Percentiles rank a stretch among this genome's conserved stretches.
Conservation (phyloP, 2,888 invertebrate genomes). For the Campoletis raptor region DNA sequence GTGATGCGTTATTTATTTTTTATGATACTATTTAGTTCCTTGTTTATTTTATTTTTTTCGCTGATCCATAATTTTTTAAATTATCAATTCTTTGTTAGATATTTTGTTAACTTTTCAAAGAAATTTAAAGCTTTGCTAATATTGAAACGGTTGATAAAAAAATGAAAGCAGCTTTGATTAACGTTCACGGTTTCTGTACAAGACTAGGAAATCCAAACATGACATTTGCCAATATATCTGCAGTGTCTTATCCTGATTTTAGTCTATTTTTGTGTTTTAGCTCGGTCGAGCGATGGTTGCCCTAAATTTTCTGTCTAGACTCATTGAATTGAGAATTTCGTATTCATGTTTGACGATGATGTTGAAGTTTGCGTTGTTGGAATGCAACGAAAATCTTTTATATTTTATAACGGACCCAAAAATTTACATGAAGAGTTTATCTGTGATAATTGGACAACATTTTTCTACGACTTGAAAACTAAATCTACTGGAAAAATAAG, state of each 20-base stretch:
- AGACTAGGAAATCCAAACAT: constrained; percentile 62
- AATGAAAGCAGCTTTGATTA: neutral
- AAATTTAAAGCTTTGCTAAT: neutral
- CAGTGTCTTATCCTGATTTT: constrained; percentile 70
- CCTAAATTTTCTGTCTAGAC: constrained; percentile 44
- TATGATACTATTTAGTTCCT: neutral
- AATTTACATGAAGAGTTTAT: no score
- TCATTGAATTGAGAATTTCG: constrained; percentile 30
- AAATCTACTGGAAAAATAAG: no score
- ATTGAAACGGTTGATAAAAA: neutral
- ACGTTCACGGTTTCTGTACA: neutral
- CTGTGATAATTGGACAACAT: no score
- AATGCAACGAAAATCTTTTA: no score
- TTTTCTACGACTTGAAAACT: no score
- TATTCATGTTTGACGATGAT: constrained; percentile 1
- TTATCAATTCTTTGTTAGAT: neutral
- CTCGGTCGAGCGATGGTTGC: constrained; percentile 45
- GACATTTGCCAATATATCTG: constrained; percentile 63
- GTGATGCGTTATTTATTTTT: no score
- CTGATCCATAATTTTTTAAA: neutral
- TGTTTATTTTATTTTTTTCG: neutral
- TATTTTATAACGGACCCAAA: no score
- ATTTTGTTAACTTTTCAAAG: neutral
- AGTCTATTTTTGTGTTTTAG: constrained; percentile 69
- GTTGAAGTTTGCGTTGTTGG: no score